Conservation (phyloP, 2,888 invertebrate genomes). For the Chromoteleia sp. region DNA sequence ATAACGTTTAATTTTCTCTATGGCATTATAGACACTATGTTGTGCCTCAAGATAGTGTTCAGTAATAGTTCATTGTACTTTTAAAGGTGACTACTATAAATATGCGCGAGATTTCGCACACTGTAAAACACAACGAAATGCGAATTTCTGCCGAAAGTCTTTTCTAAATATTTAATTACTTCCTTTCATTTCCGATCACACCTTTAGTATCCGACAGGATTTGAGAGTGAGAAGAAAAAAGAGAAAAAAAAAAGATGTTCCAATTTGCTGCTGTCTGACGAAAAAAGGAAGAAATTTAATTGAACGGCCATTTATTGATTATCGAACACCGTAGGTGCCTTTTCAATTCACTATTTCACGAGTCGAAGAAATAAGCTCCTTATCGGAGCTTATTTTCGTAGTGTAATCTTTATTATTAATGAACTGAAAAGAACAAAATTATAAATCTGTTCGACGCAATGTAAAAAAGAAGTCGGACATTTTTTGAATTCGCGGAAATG, state of each 20-base stretch:
- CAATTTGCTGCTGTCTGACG: constrained; percentile 27
- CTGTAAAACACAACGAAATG: not conserved
- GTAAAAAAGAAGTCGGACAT: constrained; percentile 15
- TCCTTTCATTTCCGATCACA: constrained; percentile 10
- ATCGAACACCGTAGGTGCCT: constrained; percentile 10
- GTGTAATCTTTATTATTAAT: constrained; percentile 31
- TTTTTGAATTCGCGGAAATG: constrained; percentile 33
- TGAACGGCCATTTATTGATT: constrained; percentile 44
- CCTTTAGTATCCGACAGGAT: not conserved
- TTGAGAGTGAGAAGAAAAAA: too few relatives aligned
- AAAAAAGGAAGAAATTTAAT: constrained; percentile 8
- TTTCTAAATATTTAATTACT: constrained; percentile 13
- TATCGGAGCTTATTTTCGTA: too few relatives aligned
- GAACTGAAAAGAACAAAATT: constrained; percentile 40
- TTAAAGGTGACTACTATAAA: constrained; percentile 42
- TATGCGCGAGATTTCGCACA: constrained; percentile 30
- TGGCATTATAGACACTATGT: constrained; percentile 39
- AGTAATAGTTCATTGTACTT: constrained; percentile 47
- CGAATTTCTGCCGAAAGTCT: not conserved
- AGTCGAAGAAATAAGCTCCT: constrained; percentile 40
- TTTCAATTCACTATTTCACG: constrained; percentile 5
- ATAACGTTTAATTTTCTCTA: constrained; percentile 43
- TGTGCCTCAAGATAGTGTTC: constrained; percentile 31
- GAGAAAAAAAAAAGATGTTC: not conserved
- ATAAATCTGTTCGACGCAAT: constrained; percentile 18